phyloP scores from a whole-genome alignment of 2,113 vertebrate species.

The Solea solea region DNA sequence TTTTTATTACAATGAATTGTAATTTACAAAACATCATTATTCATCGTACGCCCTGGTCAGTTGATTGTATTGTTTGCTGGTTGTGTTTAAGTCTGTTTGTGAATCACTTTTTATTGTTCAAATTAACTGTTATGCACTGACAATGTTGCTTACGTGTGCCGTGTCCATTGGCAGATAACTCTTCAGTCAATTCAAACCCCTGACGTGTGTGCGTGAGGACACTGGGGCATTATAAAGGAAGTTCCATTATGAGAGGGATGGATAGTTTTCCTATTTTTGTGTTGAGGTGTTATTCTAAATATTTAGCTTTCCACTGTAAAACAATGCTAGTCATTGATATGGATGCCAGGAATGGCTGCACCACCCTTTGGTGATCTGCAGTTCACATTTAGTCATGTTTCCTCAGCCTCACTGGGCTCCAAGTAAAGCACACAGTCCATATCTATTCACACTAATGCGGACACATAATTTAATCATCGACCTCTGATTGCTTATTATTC shows the following conservation, averaged over 20 bases:
- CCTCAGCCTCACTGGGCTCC: conserved; percentile 15
- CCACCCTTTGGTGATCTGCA: conserved; percentile 35
- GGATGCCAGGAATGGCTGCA: conserved; percentile 70
- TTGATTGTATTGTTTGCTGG: too few relatives aligned
- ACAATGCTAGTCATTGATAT: conserved; percentile 77
- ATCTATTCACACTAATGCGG: conserved; percentile 7
- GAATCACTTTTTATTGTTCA: too few relatives aligned
- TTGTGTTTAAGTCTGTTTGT: too few relatives aligned
- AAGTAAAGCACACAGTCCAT: conserved; percentile 31
- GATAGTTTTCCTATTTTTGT: conserved; percentile 87
- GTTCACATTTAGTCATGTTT: conserved; percentile 34
- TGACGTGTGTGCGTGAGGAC: conserved; percentile 73
- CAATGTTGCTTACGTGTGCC: conserved; percentile 30
- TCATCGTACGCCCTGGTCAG: too few relatives aligned
- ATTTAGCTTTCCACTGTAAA: conserved; percentile 83
- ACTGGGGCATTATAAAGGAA: conserved; percentile 82
- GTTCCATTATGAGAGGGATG: conserved; percentile 80
- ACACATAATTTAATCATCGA: too few relatives aligned
- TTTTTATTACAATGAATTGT: too few relatives aligned
- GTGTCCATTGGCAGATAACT: conserved; percentile 44
- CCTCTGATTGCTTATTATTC: too few relatives aligned
- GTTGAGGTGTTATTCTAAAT: conserved; percentile 80
- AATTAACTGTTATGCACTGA: too few relatives aligned
- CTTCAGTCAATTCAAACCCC: conserved; percentile 68
- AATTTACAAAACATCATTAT: too few relatives aligned